Conservation (phyloP, 1,140 invertebrate genomes). For the Drosophila ficusphila region DNA sequence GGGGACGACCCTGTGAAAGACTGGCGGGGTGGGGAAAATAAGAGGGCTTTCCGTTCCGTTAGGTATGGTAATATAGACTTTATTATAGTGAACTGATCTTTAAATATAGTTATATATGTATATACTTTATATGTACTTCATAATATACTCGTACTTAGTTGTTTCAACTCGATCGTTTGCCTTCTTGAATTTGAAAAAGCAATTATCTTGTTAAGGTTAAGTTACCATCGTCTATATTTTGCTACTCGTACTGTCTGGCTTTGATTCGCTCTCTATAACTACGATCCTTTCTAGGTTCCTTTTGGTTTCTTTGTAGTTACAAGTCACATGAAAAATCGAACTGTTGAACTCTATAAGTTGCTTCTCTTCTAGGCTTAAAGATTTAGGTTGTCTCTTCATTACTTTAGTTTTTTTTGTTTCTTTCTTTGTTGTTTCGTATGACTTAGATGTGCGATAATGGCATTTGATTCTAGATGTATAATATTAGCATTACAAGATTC, state of each 20-base stretch:
- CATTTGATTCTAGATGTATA: conserved; percentile 51
- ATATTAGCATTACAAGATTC: conserved; percentile 52
- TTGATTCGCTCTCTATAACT: conserved; percentile 64
- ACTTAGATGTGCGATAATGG: conserved; percentile 54
- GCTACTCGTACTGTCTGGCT: conserved; percentile 60
- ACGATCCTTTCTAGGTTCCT: conserved; percentile 63
- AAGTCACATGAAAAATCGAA: conserved; percentile 77
- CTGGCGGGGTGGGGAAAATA: conserved; percentile 27
- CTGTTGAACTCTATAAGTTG: conserved; percentile 41
- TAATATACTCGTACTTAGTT: conserved; percentile 66
- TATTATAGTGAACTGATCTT: conserved; percentile 83
- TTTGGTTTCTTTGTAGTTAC: conserved; percentile 43
- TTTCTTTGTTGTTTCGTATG: conserved; percentile 15
- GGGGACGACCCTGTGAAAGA: conserved; percentile 68
- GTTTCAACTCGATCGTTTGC: conserved; percentile 43
- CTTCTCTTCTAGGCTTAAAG: conserved; percentile 20
- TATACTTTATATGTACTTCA: conserved; percentile 69
- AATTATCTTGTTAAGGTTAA: conserved; percentile 34
- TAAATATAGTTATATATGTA: conserved; percentile 72
- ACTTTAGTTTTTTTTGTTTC: conserved; percentile 15
- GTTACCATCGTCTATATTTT: conserved; percentile 46
- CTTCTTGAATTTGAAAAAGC: conserved; percentile 63
- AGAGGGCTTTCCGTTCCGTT: conserved; percentile 43
- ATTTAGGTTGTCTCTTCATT: conserved; percentile 10
- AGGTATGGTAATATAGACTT: conserved; percentile 81